Percentiles rank a stretch among this genome's conserved stretches.
Evolutionary conservation across 2,797 vertebrate species (phyloP).

Genomic region (Phrynocephalus guinanensis): DNA sequence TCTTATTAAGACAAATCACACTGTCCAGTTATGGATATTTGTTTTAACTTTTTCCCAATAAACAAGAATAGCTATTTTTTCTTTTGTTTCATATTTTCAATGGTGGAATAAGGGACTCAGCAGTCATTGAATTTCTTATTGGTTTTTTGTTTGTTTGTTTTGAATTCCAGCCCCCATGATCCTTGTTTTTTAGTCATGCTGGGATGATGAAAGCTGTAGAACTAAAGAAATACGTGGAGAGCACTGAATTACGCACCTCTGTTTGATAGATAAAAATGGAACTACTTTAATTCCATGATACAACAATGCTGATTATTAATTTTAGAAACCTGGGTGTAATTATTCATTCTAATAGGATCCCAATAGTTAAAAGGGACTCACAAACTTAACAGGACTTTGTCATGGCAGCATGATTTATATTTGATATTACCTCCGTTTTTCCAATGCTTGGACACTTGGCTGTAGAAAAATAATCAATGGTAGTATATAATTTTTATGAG

Average conservation of each 20-base stretch:
- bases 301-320: background rate
- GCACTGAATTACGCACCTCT: background rate
- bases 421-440: background rate
- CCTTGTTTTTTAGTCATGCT: background rate
- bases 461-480: constrained; percentile 4
- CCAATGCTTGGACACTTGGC: fast-evolving
- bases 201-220: too few species aligned
- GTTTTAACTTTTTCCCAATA: background rate
- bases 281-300: background rate
- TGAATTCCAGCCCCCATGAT: background rate
- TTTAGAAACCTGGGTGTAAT: background rate
- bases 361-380: background rate
- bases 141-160: background rate
- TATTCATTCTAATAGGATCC: background rate
- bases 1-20: too few species aligned
- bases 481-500: background rate
- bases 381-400: constrained; percentile 5
- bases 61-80: background rate
- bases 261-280: background rate
- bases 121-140: too few species aligned
- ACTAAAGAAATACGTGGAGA: background rate
- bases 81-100: background rate
- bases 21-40: background rate
- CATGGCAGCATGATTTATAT: constrained; percentile 37
- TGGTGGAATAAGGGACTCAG: background rate